Evolutionary conservation across 2,113 vertebrate species (phyloP).

Genomic region (Varanus komodoensis): DNA sequence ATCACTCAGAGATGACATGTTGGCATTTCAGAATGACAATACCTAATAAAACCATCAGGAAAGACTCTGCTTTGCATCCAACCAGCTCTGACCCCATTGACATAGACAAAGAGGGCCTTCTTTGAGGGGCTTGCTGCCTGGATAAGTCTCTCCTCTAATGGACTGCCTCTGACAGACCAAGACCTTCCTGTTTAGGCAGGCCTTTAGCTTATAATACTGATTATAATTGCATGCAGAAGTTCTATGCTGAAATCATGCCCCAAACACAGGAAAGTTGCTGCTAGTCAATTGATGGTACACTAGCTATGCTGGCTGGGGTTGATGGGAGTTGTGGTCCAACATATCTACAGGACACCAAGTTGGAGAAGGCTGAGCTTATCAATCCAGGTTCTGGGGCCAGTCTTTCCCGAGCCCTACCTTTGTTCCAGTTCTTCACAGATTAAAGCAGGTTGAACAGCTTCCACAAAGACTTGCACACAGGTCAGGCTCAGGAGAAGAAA

Average conservation of each 20-base stretch:
- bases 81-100: no score
- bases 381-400: background rate
- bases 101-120: background rate
- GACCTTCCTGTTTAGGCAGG: background rate
- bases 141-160: background rate
- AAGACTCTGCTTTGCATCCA: background rate
- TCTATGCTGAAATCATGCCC: no score
- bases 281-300: background rate
- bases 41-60: background rate
- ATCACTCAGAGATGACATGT: no score
- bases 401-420: background rate
- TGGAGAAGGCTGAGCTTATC: background rate
- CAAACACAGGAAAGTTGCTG: background rate
- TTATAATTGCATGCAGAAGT: background rate
- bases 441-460: background rate
- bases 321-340: background rate
- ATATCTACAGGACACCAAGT: no score
- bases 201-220: background rate
- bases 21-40: no score
- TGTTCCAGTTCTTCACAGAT: constrained; percentile 1
- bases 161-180: background rate
- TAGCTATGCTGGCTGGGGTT: background rate
- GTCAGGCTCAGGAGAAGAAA: background rate
- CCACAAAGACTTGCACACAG: background rate
- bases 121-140: background rate